Evolutionary conservation across 2,113 vertebrate species (phyloP).

Genomic region (Smithornis capensis): DNA sequence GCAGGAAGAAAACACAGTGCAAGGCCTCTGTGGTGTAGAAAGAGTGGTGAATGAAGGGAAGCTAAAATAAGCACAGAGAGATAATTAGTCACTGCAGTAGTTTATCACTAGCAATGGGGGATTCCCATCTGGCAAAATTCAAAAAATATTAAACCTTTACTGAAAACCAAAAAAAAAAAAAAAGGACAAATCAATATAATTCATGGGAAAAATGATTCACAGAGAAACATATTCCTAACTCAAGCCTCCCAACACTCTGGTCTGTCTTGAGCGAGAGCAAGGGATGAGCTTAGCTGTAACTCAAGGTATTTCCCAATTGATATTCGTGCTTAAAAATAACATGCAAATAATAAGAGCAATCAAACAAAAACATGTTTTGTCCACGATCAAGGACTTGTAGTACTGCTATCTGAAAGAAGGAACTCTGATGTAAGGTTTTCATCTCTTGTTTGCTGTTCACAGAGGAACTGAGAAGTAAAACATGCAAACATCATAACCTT

Average conservation of each 20-base stretch:
- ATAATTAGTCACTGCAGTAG: background rate
- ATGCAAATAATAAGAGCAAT: background rate
- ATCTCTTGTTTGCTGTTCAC: constrained; percentile 28
- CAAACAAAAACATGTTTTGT: background rate
- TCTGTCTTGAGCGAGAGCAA: background rate
- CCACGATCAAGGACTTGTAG: background rate
- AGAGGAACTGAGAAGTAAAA: constrained; percentile 40
- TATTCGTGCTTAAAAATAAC: background rate
- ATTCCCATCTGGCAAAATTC: background rate
- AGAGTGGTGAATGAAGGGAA: background rate
- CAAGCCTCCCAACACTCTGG: background rate
- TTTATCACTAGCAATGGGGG: background rate
- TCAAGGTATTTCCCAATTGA: background rate
- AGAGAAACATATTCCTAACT: background rate
- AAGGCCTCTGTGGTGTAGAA: background rate
- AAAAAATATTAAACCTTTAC: background rate
- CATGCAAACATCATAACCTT: constrained; percentile 54
- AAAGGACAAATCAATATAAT: background rate
- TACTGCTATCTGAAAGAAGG: background rate
- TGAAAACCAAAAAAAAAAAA: too few species aligned
- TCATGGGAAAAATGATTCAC: background rate
- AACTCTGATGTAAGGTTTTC: background rate
- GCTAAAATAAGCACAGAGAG: background rate
- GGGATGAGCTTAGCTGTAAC: background rate
- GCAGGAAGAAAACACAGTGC: background rate